A percentile compares a stretch with the other conserved stretches of the same genome.
phyloP scores from a whole-genome alignment of 2,797 vertebrate species.

The Nothura maculosa region DNA sequence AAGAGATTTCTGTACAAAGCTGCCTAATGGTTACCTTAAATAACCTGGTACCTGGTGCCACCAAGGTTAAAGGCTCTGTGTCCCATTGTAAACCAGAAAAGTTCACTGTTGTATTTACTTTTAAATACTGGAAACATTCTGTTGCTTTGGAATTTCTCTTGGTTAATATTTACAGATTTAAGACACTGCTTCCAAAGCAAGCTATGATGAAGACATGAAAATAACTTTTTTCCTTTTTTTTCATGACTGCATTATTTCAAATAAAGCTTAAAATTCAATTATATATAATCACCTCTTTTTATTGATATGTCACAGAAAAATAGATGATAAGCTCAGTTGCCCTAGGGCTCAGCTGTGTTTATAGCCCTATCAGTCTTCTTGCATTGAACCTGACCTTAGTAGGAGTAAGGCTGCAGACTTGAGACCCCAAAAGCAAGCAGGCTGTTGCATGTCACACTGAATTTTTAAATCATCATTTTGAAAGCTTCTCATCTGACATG shows the following conservation, averaged over 20 bases:
- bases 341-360: constrained; percentile 1
- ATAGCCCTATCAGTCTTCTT: not conserved
- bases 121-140: not conserved
- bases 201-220: not conserved
- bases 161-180: not conserved
- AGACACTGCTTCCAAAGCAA: not conserved
- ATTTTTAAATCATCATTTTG: constrained; percentile 1
- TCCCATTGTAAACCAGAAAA: not conserved
- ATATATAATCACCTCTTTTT: not conserved
- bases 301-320: not conserved
- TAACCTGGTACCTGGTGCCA: not conserved
- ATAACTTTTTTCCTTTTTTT: not conserved
- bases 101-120: not conserved
- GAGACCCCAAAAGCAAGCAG: not conserved
- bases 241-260: not conserved
- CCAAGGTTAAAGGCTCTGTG: not conserved
- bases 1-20: not conserved
- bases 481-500: not conserved
- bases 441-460: not conserved
- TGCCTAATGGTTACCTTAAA: rapidly evolving
- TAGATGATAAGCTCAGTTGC: not conserved
- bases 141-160: not conserved
- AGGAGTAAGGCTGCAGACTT: not conserved
- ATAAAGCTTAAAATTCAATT: constrained; percentile 47
- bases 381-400: not conserved